Conservation (phyloP, 2,888 invertebrate genomes). For the Falcaria lacertinaria region DNA sequence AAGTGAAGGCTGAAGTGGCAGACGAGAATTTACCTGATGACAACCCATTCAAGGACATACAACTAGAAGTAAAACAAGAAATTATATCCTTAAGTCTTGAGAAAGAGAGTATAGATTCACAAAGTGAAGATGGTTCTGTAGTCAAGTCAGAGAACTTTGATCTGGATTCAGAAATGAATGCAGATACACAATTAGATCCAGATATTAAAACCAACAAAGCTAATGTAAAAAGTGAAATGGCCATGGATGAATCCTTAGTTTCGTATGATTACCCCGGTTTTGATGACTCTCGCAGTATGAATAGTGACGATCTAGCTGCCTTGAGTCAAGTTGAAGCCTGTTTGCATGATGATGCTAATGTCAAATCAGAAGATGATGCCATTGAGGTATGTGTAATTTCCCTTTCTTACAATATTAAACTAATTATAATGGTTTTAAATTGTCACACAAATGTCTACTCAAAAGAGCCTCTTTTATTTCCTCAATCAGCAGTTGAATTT, state of each 20-base stretch:
- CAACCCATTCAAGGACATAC: conserved; percentile 33
- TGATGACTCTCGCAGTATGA: conserved; percentile 51
- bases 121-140: conserved; percentile 6
- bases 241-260: conserved; percentile 29
- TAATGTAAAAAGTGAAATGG: conserved; percentile 38
- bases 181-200: background rate
- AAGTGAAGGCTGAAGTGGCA: conserved; percentile 15
- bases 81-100: conserved; percentile 14
- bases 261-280: conserved; percentile 52
- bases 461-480: too few relatives aligned
- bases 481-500: too few relatives aligned
- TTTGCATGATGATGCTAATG: conserved; percentile 46
- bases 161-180: conserved; percentile 12
- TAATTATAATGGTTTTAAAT: background rate
- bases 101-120: conserved; percentile 8
- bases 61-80: conserved; percentile 42
- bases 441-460: too few relatives aligned
- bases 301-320: conserved; percentile 56
- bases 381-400: conserved; percentile 31
- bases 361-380: conserved; percentile 40
- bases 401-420: too few relatives aligned
- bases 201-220: background rate
- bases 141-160: conserved; percentile 8
- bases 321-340: conserved; percentile 63
- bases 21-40: conserved; percentile 16